Evolutionary conservation across 2,888 invertebrate species (phyloP).

Genomic region (Lasioglossum oenotherae): DNA sequence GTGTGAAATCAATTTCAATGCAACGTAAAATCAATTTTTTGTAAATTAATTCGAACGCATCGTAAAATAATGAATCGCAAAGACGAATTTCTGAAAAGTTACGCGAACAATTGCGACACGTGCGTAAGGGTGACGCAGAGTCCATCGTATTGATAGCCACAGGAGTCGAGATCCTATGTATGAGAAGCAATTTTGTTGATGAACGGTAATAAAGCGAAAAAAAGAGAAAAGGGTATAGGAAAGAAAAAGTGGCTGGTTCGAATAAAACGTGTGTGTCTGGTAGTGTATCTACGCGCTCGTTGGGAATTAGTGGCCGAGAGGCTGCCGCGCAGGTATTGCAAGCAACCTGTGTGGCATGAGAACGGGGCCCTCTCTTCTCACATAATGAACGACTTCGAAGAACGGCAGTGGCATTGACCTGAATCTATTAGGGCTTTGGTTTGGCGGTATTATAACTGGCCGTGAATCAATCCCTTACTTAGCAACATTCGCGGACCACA

Average conservation of each 20-base stretch:
- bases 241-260: background rate
- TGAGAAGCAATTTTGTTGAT: background rate
- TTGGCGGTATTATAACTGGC: constrained; percentile 75
- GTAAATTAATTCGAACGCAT: too few relatives aligned
- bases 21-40: background rate
- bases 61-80: background rate
- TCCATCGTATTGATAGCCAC: background rate
- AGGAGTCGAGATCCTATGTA: background rate
- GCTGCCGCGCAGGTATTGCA: constrained; percentile 66
- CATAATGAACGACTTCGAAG: constrained; percentile 75
- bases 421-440: constrained; percentile 75
- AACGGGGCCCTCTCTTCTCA: constrained; percentile 71
- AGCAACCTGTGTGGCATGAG: constrained; percentile 72
- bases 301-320: constrained; percentile 58
- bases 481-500: constrained; percentile 69
- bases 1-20: too few relatives aligned
- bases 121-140: background rate
- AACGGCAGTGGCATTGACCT: constrained; percentile 77
- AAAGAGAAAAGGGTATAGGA: too few relatives aligned
- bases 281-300: constrained; percentile 55
- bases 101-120: background rate
- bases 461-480: constrained; percentile 76
- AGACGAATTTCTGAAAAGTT: background rate
- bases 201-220: background rate
- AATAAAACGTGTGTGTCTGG: constrained; percentile 34